These are phyloP conservation scores for Labeo rohita DNA, from an alignment of 2,113 vertebrate species.

Conservation along the genomic window DNA sequence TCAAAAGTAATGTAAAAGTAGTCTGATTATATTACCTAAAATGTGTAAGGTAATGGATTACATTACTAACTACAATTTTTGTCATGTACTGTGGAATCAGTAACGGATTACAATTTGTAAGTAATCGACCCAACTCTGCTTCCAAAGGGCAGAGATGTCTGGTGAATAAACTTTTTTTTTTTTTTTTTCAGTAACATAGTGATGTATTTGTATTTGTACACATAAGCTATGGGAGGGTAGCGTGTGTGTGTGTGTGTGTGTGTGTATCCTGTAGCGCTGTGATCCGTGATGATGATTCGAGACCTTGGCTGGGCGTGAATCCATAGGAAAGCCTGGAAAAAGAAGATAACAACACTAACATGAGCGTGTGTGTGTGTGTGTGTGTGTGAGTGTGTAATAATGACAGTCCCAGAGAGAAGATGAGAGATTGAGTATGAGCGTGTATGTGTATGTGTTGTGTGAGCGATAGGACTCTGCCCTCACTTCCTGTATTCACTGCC, in stretches of 20 bases:
- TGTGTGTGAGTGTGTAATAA: slow-evolving; percentile 42
- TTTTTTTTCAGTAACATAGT: neutral
- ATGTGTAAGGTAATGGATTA: too few species aligned
- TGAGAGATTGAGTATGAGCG: slow-evolving; percentile 64
- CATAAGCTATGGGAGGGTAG: neutral
- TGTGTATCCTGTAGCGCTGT: slow-evolving; percentile 18
- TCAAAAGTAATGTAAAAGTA: too few species aligned
- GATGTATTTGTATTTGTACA: neutral
- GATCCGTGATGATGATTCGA: neutral
- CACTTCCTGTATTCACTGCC: slow-evolving; percentile 82
- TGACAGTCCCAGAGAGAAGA: slow-evolving; percentile 34
- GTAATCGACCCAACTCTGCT: too few species aligned
- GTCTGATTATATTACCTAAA: too few species aligned
- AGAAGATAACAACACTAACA: slow-evolving; percentile 75
- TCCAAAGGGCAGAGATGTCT: neutral
- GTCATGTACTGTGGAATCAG: too few species aligned
- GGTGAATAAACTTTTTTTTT: neutral
- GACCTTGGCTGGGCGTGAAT: slow-evolving; percentile 68
- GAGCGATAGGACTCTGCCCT: slow-evolving; percentile 70
- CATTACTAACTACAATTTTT: too few species aligned
- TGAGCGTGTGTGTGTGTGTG: slow-evolving; percentile 55
- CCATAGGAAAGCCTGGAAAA: slow-evolving; percentile 79
- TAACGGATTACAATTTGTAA: too few species aligned
- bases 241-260: too few species aligned
- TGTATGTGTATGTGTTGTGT: slow-evolving; percentile 37